Percentiles rank a stretch among this genome's conserved stretches.
These are phyloP conservation scores for Henricia sp. DNA, from an alignment of 53 echinoderm and acorn worm species.

Conservation along the genomic window DNA sequence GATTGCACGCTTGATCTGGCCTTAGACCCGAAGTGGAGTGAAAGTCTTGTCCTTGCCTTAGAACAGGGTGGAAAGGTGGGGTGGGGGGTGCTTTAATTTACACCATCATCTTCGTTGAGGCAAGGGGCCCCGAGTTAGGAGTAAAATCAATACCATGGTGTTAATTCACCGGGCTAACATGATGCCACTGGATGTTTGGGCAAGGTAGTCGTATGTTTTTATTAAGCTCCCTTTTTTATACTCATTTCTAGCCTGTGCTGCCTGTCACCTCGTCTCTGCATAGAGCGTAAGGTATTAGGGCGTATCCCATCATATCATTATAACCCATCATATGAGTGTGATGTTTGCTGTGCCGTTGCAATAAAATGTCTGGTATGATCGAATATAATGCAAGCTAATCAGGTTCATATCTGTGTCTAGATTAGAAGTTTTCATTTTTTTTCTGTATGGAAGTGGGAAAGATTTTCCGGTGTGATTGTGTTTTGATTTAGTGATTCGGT, in stretches of 20 bases:
- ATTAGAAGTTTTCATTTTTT: no score
- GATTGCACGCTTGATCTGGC: conserved; percentile 15
- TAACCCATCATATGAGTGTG: no score
- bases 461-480: no score
- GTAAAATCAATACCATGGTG: conserved; percentile 38
- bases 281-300: no score
- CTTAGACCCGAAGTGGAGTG: background rate
- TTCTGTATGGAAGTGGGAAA: no score
- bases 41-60: background rate
- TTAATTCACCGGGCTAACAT: conserved; percentile 17
- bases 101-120: conserved; percentile 5
- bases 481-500: no score
- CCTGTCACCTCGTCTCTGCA: conserved; percentile 22
- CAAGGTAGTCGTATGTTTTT: conserved; percentile 1
- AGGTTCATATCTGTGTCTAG: no score
- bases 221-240: background rate
- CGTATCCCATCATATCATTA: no score
- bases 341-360: no score
- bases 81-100: conserved; percentile 13
- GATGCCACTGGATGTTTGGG: background rate
- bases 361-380: no score
- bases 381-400: no score
- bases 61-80: background rate
- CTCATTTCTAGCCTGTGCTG: conserved; percentile 1
- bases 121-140: background rate